Evolutionary conservation across 2,797 vertebrate genomes (phyloP), one percentile per base, ranked within the genome.

Genomic region (Falco berigora): DNA sequence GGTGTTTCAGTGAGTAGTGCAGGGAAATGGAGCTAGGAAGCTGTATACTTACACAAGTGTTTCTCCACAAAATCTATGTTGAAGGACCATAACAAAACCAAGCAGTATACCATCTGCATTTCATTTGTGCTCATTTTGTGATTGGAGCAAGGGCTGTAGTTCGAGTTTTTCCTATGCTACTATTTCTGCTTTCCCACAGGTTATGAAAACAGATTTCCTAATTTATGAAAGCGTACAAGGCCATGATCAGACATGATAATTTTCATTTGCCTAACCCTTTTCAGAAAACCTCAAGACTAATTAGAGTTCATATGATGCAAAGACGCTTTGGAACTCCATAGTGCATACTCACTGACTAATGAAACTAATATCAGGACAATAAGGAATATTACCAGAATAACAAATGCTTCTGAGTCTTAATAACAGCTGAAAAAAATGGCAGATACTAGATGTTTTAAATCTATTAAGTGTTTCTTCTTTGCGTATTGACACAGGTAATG

Each of bases 401-500:
- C 53, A 95, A 83, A 94, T 72, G 30, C n/a, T 72, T 64, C 69
- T 14, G 46, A 95, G 40, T 67, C 77, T 91, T 95, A 79, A 91
- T 91, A 95, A 83, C 67, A 93, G 8, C 58, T 77, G 53, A 9
- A 68, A 55, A 40, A 84, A 86, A 9, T 4, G 12, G 30, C 38
- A 94, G 58, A 96, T 88, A 92, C 59, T 89, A 84, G 68, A 66
- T 62, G 23, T 85, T 95, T 96, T 90, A 96, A 94, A 95, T 86
- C 86, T 94, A 86, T 97, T 85, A 86, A 96, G 78, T 18, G 4
- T 72, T 94, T 91, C 81, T 96, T 72, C 84, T 94, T 94, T 95
- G 81, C 94, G 88, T 96, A 96, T 94, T 95, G 95, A 93, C 84
- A 93, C 81, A 96, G 93, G 88, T 96, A 96, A 97, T 96, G 90